phyloP scores from a whole-genome alignment of 2,113 vertebrate genomes.

The Tiliqua scincoides region DNA sequence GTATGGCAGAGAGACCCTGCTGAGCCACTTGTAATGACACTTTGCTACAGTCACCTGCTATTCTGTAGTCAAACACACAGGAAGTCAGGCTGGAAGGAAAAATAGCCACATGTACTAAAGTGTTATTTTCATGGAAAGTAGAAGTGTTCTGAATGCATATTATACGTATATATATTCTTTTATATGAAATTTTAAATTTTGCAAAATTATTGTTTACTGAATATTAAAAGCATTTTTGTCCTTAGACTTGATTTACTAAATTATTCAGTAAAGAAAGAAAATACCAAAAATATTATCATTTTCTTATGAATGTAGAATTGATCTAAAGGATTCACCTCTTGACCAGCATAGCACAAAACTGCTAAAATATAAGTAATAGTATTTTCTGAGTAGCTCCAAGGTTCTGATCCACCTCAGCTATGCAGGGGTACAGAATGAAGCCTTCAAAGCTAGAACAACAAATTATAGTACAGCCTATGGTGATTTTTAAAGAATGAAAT shows the following conservation, averaged over 20 bases:
- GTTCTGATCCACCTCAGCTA: neutral
- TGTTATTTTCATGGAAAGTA: conserved; percentile 50
- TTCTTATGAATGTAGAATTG: neutral
- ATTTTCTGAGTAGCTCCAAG: neutral
- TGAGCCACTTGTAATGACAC: conserved; percentile 81
- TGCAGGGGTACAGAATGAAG: neutral
- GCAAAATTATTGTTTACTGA: conserved; percentile 57
- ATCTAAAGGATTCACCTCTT: neutral
- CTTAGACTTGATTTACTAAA: conserved; percentile 60
- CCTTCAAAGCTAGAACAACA: neutral
- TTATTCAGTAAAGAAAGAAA: conserved; percentile 38
- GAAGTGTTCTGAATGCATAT: neutral
- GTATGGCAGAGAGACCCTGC: conserved; percentile 73
- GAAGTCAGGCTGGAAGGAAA: conserved; percentile 66
- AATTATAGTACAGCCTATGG: neutral
- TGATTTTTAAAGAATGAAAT: neutral
- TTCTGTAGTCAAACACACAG: conserved; percentile 70
- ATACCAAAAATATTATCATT: conserved; percentile 8
- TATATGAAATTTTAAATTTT: conserved; percentile 26
- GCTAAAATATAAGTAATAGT: neutral
- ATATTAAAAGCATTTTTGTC: conserved; percentile 24
- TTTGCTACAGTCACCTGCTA: conserved; percentile 81
- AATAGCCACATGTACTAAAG: conserved; percentile 63
- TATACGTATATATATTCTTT: conserved; percentile 28
- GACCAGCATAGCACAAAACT: neutral